Conservation (phyloP, 2,113 vertebrate genomes). For the Pristiophorus japonicus region DNA sequence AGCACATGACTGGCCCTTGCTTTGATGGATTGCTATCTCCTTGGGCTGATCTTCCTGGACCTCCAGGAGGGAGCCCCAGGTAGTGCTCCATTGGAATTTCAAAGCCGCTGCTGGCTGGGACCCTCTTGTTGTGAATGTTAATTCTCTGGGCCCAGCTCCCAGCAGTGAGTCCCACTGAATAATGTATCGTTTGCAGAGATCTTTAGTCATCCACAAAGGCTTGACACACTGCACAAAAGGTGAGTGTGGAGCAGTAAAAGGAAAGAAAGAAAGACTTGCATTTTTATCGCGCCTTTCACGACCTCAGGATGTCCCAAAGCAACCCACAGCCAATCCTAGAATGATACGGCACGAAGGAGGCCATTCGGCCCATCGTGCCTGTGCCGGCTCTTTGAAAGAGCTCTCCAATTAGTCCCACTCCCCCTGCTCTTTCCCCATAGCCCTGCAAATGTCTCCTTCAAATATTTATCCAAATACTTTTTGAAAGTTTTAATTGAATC, state of each 20-base stretch:
- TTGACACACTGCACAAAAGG: not conserved
- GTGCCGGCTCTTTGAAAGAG: not conserved
- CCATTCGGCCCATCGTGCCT: not conserved
- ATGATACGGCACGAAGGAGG: too few relatives aligned
- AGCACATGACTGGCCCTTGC: not conserved
- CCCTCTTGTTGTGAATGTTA: slow-evolving; percentile 2
- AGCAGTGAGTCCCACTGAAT: slow-evolving; percentile 29
- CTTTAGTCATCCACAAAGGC: slow-evolving; percentile 20
- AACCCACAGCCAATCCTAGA: too few relatives aligned
- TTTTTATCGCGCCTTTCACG: not conserved
- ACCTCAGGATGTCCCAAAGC: not conserved
- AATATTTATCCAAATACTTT: not conserved
- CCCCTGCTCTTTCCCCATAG: not conserved
- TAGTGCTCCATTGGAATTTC: slow-evolving; percentile 20
- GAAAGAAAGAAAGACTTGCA: not conserved
- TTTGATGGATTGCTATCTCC: not conserved
- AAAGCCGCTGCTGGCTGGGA: not conserved
- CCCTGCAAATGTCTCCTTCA: not conserved
- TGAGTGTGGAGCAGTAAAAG: not conserved
- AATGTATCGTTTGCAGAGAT: slow-evolving; percentile 1
- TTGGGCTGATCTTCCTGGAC: not conserved
- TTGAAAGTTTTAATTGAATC: not conserved
- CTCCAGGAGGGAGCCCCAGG: not conserved
- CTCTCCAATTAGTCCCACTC: not conserved
- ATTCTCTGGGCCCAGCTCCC: slow-evolving; percentile 19